phyloP scores from a whole-genome alignment of 2,113 vertebrate species.

The Erythrocebus patas region DNA sequence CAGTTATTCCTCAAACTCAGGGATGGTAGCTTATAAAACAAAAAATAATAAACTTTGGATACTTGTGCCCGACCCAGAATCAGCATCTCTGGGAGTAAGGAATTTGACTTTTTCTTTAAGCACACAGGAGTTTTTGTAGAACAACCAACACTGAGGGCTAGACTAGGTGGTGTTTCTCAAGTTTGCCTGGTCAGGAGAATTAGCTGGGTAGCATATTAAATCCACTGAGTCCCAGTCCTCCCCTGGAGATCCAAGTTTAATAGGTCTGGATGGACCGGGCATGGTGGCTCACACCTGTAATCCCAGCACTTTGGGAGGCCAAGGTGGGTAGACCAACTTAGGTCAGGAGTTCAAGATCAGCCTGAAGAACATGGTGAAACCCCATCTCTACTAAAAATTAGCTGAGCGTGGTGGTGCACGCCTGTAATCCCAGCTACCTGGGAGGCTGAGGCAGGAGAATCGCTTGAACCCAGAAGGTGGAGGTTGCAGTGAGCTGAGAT shows the following conservation, averaged over 20 bases:
- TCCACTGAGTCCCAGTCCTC: not conserved
- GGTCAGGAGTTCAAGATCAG: no score
- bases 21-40: not conserved
- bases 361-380: no score
- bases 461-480: no score
- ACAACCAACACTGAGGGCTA: not conserved
- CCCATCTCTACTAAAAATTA: no score
- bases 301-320: no score
- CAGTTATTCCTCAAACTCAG: not conserved
- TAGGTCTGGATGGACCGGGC: not conserved
- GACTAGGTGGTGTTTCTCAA: not conserved
- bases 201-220: not conserved
- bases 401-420: no score
- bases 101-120: not conserved
- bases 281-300: no score
- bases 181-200: not conserved
- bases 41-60: not conserved
- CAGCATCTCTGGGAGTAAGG: not conserved
- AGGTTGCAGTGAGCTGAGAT: no score
- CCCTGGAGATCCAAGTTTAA: not conserved
- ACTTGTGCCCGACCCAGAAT: not conserved
- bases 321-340: no score
- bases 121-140: not conserved
- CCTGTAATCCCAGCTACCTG: no score
- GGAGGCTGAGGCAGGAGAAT: no score